Conservation (phyloP, 2,797 vertebrate genomes). For the Argya squamiceps region DNA sequence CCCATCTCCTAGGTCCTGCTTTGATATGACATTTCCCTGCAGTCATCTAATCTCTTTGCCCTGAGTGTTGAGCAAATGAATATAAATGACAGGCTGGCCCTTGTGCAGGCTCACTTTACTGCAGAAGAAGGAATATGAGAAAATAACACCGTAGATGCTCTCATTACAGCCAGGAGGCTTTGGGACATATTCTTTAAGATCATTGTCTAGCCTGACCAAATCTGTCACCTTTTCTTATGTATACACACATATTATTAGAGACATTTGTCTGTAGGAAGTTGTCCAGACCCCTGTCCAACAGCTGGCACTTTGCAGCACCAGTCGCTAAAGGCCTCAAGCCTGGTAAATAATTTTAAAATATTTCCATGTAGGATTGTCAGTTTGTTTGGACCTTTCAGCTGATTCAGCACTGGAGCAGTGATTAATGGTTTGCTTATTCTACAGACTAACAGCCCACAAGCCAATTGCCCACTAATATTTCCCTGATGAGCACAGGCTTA, state of each 20-base stretch:
- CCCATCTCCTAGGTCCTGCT: neutral
- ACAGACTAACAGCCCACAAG: neutral
- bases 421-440: conserved; percentile 54
- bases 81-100: neutral
- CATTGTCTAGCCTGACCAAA: neutral
- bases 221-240: neutral
- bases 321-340: neutral
- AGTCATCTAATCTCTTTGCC: neutral
- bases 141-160: neutral
- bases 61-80: neutral
- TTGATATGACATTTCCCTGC: neutral
- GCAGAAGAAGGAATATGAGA: neutral
- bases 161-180: neutral
- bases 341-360: neutral
- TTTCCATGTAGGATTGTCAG: neutral
- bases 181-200: neutral
- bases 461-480: neutral
- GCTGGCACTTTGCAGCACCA: neutral
- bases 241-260: neutral
- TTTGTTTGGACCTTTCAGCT: neutral
- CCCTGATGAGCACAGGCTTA: neutral
- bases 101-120: accelerated
- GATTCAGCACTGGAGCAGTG: conserved; percentile 12
- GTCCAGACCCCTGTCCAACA: neutral
- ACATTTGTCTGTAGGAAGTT: neutral